A percentile compares a stretch with the other conserved stretches of the same genome.
phyloP scores from a whole-genome alignment of 1,140 invertebrate genomes.

The Chymomyza costata region DNA sequence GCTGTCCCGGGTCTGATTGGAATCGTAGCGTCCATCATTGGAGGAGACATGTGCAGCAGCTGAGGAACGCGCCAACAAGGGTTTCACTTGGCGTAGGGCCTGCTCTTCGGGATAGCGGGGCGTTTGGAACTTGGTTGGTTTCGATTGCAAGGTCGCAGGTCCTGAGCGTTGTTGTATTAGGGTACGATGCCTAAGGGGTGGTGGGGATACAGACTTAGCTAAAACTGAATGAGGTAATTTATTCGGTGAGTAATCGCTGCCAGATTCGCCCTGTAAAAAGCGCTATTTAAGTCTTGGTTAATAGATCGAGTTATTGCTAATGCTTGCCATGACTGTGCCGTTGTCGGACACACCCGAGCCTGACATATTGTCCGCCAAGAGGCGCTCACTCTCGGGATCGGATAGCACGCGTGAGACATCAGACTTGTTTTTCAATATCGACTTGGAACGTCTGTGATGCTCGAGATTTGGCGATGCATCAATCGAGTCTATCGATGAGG shows the following conservation, averaged over 20 bases:
- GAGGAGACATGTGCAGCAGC: conserved; percentile 26
- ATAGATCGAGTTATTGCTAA: background rate
- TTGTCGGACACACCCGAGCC: conserved; percentile 76
- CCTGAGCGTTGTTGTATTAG: conserved; percentile 74
- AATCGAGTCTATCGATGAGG: conserved; percentile 83
- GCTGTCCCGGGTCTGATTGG: conserved; percentile 63
- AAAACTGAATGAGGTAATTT: conserved; percentile 76
- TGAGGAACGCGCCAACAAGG: conserved; percentile 44
- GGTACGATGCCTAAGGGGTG: conserved; percentile 74
- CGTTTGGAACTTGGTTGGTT: conserved; percentile 72
- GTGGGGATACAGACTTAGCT: conserved; percentile 75
- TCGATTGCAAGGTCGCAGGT: conserved; percentile 67
- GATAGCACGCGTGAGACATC: conserved; percentile 77
- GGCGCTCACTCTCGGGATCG: conserved; percentile 86
- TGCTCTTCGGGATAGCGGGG: conserved; percentile 74
- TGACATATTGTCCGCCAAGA: conserved; percentile 81
- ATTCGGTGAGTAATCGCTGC: conserved; percentile 76
- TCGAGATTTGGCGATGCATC: conserved; percentile 81
- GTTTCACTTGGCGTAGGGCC: conserved; percentile 64
- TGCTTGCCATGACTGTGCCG: conserved; percentile 71
- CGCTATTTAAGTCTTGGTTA: background rate
- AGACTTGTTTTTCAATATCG: conserved; percentile 86
- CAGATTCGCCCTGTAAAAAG: conserved; percentile 73
- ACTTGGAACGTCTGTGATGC: conserved; percentile 82
- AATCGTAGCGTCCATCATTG: conserved; percentile 49